Base-by-base conservation (phyloP, 2,797 vertebrate genomes). In the Sebastolobus alascanus region DNA sequence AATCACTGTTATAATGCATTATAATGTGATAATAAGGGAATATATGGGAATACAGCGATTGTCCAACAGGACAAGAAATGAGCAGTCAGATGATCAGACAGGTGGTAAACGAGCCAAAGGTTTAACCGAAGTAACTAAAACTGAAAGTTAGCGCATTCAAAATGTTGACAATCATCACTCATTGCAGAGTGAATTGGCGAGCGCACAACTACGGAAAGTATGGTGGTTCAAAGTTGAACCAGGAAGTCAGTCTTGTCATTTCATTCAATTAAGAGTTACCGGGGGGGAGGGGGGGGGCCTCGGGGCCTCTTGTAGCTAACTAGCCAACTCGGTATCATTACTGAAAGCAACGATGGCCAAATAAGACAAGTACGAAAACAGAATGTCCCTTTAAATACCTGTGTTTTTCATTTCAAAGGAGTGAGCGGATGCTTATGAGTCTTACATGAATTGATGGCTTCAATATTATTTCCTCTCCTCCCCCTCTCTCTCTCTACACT, bases 371-470 rank as follows among this genome's bases (percentile, higher is more conserved):
- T 43, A 73, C 29, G 55, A 79, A 86, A 70, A 4, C 22, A 35
- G 69, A 66, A 37, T 69, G 67, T 78, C 67, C 55, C 38, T 86
- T 81, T 59, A 66, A 61, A 80, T 55, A 68, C 22, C 54, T 8
- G 0, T 65, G 55, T 76, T 67, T 63, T 11, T 56, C 14, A 67
- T 71, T 83, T 84, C 61, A 82, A 69, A 78, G 59, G 69, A 71
- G 25, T 60, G 63, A 78, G 59, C 61, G 29, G 56, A 86, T 77
- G 85, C 82, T 77, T 73, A 76, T 68, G 85, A 90, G 85, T 82
- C 84, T 84, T 82, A 91, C 84, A 87, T 92, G 90, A 92, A 93
- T 91, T 90, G 86, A 94, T 89, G 91, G 90, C 86, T 88, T 88
- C 82, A 90, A 90, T 90, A 87, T 82, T 78, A 84, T 88, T 84